Conservation (phyloP, 2,888 invertebrate genomes). For the Drosophila nigricruria region DNA sequence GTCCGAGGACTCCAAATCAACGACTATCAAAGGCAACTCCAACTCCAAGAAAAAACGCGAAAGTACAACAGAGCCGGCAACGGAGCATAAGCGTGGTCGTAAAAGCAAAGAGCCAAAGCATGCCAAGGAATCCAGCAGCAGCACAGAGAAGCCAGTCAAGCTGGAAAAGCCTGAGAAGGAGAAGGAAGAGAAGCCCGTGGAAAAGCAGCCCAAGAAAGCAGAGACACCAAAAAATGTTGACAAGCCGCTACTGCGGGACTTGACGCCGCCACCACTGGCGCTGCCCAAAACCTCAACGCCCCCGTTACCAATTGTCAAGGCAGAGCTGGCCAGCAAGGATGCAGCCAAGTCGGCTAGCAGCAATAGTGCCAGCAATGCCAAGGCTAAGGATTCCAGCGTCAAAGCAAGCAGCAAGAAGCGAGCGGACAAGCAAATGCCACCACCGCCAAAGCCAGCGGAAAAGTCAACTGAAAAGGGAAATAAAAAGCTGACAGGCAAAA, state of each 20-base stretch:
- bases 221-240: constrained; percentile 43
- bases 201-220: constrained; percentile 52
- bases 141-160: constrained; percentile 34
- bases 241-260: constrained; percentile 5
- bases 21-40: constrained; percentile 47
- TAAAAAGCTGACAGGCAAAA: constrained; percentile 52
- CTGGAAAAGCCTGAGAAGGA: constrained; percentile 34
- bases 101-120: constrained; percentile 68
- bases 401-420: constrained; percentile 76
- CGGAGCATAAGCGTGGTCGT: constrained; percentile 58
- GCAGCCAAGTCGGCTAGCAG: constrained; percentile 32
- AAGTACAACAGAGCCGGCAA: constrained; percentile 36
- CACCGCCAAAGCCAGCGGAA: constrained; percentile 65
- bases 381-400: constrained; percentile 37
- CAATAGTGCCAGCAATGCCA: constrained; percentile 29
- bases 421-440: constrained; percentile 72
- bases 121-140: constrained; percentile 51
- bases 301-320: constrained; percentile 12
- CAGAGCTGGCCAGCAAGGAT: constrained; percentile 32
- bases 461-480: constrained; percentile 59
- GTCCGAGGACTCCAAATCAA: constrained; percentile 60
- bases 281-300: background rate
- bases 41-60: constrained; percentile 58
- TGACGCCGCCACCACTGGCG: constrained; percentile 20
- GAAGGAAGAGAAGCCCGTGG: constrained; percentile 22